Conservation (phyloP, 1,140 invertebrate genomes). For the Drosophila leontia region DNA sequence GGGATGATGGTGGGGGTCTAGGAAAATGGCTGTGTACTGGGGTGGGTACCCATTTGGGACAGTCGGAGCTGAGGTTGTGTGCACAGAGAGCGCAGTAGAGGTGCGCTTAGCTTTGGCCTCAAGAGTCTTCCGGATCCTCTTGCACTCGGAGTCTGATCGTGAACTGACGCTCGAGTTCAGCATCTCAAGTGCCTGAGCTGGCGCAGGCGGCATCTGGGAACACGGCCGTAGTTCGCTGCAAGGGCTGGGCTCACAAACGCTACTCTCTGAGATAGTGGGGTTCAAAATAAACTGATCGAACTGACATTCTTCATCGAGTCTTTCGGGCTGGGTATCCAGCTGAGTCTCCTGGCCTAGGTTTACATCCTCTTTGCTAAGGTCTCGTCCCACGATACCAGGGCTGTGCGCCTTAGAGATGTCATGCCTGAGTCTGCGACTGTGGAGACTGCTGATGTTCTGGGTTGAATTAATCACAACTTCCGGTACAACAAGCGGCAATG, state of each 20-base stretch:
- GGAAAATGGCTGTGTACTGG: conserved; percentile 74
- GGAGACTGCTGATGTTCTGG: conserved; percentile 61
- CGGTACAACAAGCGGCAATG: conserved; percentile 54
- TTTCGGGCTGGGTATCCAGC: conserved; percentile 28
- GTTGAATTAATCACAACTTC: conserved; percentile 72
- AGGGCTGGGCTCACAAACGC: conserved; percentile 70
- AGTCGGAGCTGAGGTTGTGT: conserved; percentile 4
- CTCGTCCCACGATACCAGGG: too few species aligned
- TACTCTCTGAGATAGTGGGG: conserved; percentile 70
- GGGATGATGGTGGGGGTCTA: conserved; percentile 56
- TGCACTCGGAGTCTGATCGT: conserved; percentile 48
- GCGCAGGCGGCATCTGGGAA: neutral
- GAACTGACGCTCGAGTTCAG: conserved; percentile 68
- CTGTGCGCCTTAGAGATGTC: conserved; percentile 29
- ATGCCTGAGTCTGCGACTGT: conserved; percentile 13
- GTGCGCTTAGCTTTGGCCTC: conserved; percentile 57
- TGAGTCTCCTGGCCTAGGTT: conserved; percentile 28
- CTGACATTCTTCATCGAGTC: conserved; percentile 52
- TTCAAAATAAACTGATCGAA: conserved; percentile 72
- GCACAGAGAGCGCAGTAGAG: conserved; percentile 25
- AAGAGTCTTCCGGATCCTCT: conserved; percentile 58
- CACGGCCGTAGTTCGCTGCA: conserved; percentile 50
- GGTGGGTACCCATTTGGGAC: conserved; percentile 51
- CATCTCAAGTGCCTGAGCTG: conserved; percentile 14
- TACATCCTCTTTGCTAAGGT: conserved; percentile 12